Evolutionary conservation across 2,113 vertebrate genomes (phyloP).

Genomic region (Geococcyx californianus): DNA sequence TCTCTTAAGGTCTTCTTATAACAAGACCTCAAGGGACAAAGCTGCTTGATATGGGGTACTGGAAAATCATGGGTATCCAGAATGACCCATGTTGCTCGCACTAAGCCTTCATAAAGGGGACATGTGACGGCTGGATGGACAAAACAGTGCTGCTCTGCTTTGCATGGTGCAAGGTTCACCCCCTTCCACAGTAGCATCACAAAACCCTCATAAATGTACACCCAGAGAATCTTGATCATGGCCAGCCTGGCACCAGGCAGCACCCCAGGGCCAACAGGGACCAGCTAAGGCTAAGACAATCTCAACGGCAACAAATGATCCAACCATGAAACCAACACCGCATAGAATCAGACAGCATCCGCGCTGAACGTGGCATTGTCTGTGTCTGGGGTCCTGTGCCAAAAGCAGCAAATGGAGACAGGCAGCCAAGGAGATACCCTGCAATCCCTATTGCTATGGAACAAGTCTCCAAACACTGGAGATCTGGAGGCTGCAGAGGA

Average conservation of each 20-base stretch:
- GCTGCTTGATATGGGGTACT: background rate
- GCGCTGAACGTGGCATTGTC: rapidly evolving
- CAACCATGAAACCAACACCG: background rate
- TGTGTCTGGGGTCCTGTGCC: background rate
- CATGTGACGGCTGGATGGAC: background rate
- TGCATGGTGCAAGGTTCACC: background rate
- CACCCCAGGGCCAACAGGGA: background rate
- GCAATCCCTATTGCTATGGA: background rate
- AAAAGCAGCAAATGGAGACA: background rate
- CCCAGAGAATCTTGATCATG: background rate
- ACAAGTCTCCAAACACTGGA: background rate
- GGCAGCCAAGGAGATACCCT: background rate
- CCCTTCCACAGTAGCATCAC: background rate
- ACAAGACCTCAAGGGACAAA: background rate
- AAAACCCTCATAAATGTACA: background rate
- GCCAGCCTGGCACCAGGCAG: background rate
- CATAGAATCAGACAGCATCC: background rate
- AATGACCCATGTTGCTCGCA: background rate
- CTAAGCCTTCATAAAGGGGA: background rate
- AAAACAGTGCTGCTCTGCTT: background rate
- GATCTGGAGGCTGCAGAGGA: background rate
- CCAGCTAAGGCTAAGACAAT: background rate
- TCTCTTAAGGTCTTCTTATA: background rate
- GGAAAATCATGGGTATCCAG: background rate
- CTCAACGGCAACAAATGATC: background rate